Evolutionary conservation across 2,113 vertebrate species (phyloP), one percentile per base, ranked within the genome.

Genomic region (Propithecus coquereli): DNA sequence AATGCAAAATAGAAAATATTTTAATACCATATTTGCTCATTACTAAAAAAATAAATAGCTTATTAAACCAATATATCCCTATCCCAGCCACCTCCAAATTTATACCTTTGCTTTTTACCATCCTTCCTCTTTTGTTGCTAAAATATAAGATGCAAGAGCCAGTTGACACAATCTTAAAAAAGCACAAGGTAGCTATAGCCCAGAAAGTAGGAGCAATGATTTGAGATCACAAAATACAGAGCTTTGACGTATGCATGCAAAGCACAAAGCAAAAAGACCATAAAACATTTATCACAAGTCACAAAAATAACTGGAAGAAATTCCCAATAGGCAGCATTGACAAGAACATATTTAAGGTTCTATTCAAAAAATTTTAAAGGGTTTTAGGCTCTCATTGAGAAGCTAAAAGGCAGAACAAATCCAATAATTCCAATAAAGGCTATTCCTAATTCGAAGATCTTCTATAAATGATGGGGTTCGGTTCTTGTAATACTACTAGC

Each of bases 61-160:
- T 57, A 79, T 43, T 73, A 90, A 86, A 91, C 52, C 12, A 40
- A 52, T 30, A 47, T 1, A 79, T 34, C 8, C 20, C 40, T 73
- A 16, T 20, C 8, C 20, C 37, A 37, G 3, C 8, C 66, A 95
- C n/a, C 9, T 61, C 70, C 47, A 92, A 81, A 81, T 94, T 90
- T 73, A 87, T 23, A 71, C 47, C 32, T 92, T 82, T 70, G 79
- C 76, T 45, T 96, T 81, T 90, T 17, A 92, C 6, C 22, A 71
- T 16, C 20, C 52, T 95, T 81, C 32, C 70, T 96, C 52, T 94
- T 86, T 91, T 34, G 6, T 93, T 63, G 94, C 47, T 90, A 86
- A 87, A 90, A 87, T 81, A 66, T 57, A 95, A 92, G n/a, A 93
- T 68, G 25, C 34, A 91, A 59, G 65, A 92, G 34, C 14, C 37